Conservation (phyloP, 2,797 vertebrate species). For the Bovichtus diacanthus region DNA sequence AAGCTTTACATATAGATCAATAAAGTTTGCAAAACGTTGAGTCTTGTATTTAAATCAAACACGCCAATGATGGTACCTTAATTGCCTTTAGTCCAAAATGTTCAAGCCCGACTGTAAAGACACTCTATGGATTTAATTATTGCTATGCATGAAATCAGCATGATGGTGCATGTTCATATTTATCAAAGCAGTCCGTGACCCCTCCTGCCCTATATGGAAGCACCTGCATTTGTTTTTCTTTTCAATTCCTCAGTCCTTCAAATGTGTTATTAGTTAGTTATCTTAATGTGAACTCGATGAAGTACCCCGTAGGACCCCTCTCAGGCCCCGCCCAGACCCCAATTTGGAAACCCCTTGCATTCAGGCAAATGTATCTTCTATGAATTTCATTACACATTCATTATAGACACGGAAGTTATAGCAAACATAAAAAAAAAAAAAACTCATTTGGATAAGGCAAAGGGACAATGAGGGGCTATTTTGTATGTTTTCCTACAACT, state of each 20-base stretch:
- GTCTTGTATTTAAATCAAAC: background rate
- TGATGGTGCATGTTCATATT: background rate
- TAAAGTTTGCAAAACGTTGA: background rate
- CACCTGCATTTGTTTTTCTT: background rate
- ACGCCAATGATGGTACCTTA: background rate
- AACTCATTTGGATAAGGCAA: background rate
- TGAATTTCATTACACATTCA: background rate
- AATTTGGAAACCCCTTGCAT: background rate
- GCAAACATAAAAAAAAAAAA: background rate
- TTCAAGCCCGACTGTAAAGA: no score
- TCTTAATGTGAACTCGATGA: background rate
- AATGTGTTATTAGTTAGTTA: background rate
- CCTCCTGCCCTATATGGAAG: background rate
- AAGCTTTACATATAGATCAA: background rate
- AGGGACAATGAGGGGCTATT: background rate
- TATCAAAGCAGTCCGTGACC: background rate
- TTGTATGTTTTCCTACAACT: slow-evolving; percentile 2
- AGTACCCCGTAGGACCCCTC: background rate
- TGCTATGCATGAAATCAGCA: background rate
- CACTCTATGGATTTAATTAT: no score
- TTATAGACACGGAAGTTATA: background rate
- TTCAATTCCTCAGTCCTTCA: background rate
- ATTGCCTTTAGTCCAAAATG: no score
- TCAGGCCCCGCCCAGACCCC: background rate
- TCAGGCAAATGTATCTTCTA: background rate